These are phyloP conservation scores for Agrochola litura DNA, from an alignment of 2,888 invertebrate genomes.

Conservation along the genomic window DNA sequence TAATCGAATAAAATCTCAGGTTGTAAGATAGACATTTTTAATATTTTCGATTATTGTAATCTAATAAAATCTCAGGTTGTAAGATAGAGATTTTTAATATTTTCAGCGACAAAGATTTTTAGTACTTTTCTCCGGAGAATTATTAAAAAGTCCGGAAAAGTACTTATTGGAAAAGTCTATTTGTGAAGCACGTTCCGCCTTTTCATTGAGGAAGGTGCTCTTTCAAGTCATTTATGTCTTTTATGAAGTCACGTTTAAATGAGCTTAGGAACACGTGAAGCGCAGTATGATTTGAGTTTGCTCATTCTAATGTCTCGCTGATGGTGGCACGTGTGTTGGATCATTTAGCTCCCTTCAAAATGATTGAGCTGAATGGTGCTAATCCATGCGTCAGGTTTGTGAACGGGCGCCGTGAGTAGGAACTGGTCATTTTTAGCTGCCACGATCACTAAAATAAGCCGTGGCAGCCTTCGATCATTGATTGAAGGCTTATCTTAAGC, in stretches of 20 bases:
- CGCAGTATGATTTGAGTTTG: neutral
- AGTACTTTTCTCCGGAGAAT: slow-evolving; percentile 8
- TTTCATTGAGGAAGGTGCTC: slow-evolving; percentile 14
- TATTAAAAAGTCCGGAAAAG: slow-evolving; percentile 35
- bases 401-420: too few relatives aligned
- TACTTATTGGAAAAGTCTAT: slow-evolving; percentile 46
- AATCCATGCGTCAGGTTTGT: too few relatives aligned
- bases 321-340: too few relatives aligned
- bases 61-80: neutral
- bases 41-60: neutral
- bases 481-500: too few relatives aligned
- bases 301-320: too few relatives aligned
- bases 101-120: neutral
- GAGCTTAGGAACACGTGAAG: neutral
- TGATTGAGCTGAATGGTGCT: too few relatives aligned
- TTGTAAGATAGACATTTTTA: neutral
- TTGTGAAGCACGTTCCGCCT: slow-evolving; percentile 35
- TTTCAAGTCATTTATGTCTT: neutral
- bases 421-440: too few relatives aligned
- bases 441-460: too few relatives aligned
- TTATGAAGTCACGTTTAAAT: slow-evolving; percentile 5
- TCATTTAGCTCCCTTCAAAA: too few relatives aligned
- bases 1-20: neutral
- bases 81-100: neutral
- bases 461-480: too few relatives aligned